These are phyloP conservation scores for Papilio dardanus DNA, from an alignment of 1,140 invertebrate genomes.

Conservation along the genomic window DNA sequence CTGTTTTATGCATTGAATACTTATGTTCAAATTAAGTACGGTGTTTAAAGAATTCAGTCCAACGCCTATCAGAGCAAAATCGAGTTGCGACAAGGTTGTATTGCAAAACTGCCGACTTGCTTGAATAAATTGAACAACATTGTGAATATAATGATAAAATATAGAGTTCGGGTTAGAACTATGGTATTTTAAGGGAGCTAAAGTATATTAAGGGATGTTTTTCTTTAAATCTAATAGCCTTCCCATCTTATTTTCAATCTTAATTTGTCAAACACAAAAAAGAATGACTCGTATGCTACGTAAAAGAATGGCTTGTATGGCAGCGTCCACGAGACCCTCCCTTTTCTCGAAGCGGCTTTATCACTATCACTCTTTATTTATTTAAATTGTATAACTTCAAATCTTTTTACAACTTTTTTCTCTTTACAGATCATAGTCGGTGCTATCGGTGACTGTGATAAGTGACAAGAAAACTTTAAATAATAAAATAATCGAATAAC, in stretches of 20 bases:
- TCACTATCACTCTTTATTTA: neutral
- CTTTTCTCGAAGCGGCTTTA: no score
- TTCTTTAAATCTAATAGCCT: neutral
- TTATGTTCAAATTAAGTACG: neutral
- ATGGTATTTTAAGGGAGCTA: neutral
- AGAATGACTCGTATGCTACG: no score
- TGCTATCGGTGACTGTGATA: constrained; percentile 26
- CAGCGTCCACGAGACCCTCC: neutral
- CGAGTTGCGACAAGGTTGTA: constrained; percentile 16
- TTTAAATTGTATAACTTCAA: neutral
- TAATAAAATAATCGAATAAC: constrained; percentile 5
- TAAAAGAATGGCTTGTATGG: no score
- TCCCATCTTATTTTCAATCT: neutral
- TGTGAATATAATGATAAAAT: neutral
- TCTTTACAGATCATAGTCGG: constrained; percentile 33
- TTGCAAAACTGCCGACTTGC: constrained; percentile 26
- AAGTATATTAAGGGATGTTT: neutral
- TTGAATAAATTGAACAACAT: neutral
- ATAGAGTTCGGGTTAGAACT: neutral
- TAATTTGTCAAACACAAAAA: no score
- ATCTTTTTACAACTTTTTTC: neutral
- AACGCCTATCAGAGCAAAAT: neutral
- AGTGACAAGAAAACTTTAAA: constrained; percentile 28
- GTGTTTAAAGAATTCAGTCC: neutral
- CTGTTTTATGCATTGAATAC: neutral